Conservation (phyloP, 2,888 invertebrate genomes). For the Colostygia pectinataria region DNA sequence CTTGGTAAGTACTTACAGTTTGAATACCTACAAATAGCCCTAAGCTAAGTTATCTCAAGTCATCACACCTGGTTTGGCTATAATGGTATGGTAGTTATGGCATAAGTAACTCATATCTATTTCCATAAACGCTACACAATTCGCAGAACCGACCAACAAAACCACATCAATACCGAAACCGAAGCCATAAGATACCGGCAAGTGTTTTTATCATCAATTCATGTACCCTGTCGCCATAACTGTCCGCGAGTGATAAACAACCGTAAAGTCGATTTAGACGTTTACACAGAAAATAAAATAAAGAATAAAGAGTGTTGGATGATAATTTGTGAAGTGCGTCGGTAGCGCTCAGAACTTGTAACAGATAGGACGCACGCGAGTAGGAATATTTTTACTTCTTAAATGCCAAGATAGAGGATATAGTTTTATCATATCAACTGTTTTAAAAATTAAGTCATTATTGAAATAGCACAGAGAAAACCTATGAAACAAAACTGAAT, state of each 20-base stretch:
- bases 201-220: conserved; percentile 54
- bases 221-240: conserved; percentile 37
- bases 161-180: conserved; percentile 49
- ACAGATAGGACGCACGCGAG: conserved; percentile 33
- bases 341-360: conserved; percentile 32
- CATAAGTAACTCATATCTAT: conserved; percentile 12
- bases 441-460: too few relatives aligned
- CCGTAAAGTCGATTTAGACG: conserved; percentile 59
- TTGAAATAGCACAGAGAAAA: too few relatives aligned
- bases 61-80: conserved; percentile 3
- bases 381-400: conserved; percentile 6
- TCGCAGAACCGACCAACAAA: conserved; percentile 35
- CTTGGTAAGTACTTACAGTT: not conserved
- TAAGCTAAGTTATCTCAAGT: not conserved
- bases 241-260: conserved; percentile 53
- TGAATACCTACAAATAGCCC: not conserved
- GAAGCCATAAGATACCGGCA: conserved; percentile 43
- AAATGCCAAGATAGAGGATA: conserved; percentile 8
- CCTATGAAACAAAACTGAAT: too few relatives aligned
- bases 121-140: conserved; percentile 14
- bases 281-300: conserved; percentile 40
- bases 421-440: too few relatives aligned
- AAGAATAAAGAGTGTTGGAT: conserved; percentile 23
- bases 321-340: conserved; percentile 37
- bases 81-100: too few relatives aligned